These are phyloP conservation scores for Drosophila lacertosa DNA, from an alignment of 1,140 invertebrate species.

Conservation along the genomic window DNA sequence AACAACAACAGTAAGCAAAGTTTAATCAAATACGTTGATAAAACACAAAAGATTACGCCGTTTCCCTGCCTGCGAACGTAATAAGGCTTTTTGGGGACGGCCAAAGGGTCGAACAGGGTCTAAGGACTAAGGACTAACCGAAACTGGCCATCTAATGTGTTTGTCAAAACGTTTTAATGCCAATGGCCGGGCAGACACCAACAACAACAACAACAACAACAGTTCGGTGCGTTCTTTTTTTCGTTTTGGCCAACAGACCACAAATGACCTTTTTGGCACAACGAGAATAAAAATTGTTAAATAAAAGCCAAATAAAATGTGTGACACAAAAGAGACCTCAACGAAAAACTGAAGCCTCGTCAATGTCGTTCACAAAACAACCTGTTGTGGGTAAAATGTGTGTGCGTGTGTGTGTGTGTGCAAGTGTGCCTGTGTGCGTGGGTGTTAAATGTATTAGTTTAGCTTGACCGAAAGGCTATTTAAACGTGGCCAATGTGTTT, in stretches of 20 bases:
- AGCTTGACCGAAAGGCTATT: constrained; percentile 65
- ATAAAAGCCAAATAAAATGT: constrained; percentile 80
- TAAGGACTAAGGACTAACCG: constrained; percentile 21
- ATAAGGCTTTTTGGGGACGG: constrained; percentile 38
- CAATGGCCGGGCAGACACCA: constrained; percentile 41
- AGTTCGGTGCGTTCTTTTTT: constrained; percentile 8
- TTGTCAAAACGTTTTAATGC: constrained; percentile 80
- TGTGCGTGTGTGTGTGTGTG: constrained; percentile 7
- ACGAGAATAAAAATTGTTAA: constrained; percentile 78
- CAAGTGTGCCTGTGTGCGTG: constrained; percentile 1
- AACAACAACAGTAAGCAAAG: constrained; percentile 51
- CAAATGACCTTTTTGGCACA: constrained; percentile 77
- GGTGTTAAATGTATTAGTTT: constrained; percentile 59
- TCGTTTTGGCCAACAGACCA: constrained; percentile 49
- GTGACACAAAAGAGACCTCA: constrained; percentile 51
- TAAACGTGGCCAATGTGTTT: constrained; percentile 77
- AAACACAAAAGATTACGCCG: constrained; percentile 76
- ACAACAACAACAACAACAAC: constrained; percentile 9
- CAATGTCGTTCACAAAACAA: constrained; percentile 55
- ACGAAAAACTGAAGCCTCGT: constrained; percentile 35
- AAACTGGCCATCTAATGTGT: constrained; percentile 68
- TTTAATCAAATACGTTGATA: constrained; percentile 81
- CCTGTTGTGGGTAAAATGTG: constrained; percentile 56
- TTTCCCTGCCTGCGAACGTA: constrained; percentile 21
- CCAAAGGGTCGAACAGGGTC: constrained; percentile 37